These are phyloP conservation scores for Orthonyx spaldingii DNA, from an alignment of 2,113 vertebrate genomes.

Conservation along the genomic window DNA sequence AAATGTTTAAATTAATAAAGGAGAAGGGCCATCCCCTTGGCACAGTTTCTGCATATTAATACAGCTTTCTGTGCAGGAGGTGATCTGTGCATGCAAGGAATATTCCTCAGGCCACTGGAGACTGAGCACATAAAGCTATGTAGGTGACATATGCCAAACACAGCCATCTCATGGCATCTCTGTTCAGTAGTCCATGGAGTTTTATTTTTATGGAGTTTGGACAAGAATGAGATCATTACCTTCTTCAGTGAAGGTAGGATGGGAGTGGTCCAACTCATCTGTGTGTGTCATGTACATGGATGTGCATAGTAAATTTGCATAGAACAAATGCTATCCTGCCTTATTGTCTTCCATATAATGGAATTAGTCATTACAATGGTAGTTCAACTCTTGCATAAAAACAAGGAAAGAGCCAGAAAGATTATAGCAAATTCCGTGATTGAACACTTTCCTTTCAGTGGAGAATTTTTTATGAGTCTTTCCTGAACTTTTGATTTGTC, in stretches of 20 bases:
- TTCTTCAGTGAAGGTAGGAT: not conserved
- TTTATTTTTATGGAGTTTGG: not conserved
- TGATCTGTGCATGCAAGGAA: not conserved
- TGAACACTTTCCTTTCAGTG: not conserved
- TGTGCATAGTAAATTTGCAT: not conserved
- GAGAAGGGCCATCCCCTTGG: not conserved
- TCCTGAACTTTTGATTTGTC: not conserved
- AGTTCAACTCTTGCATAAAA: not conserved
- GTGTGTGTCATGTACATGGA: not conserved
- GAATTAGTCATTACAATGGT: not conserved
- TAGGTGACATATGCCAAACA: not conserved
- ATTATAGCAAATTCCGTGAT: not conserved
- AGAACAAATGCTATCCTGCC: not conserved
- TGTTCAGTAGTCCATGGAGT: not conserved
- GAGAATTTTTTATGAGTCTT: not conserved
- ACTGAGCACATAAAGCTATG: not conserved
- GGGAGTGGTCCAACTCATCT: not conserved
- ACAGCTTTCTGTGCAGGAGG: not conserved
- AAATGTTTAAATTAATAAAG: constrained; percentile 64
- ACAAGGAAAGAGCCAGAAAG: not conserved
- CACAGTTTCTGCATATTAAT: constrained; percentile 46
- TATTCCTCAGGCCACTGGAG: not conserved
- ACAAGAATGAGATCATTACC: not conserved
- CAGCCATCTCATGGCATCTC: not conserved
- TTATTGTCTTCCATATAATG: not conserved